Percentiles rank a stretch among this genome's conserved stretches.
Conservation (phyloP, 2,888 invertebrate species). For the Belgica antarctica region DNA sequence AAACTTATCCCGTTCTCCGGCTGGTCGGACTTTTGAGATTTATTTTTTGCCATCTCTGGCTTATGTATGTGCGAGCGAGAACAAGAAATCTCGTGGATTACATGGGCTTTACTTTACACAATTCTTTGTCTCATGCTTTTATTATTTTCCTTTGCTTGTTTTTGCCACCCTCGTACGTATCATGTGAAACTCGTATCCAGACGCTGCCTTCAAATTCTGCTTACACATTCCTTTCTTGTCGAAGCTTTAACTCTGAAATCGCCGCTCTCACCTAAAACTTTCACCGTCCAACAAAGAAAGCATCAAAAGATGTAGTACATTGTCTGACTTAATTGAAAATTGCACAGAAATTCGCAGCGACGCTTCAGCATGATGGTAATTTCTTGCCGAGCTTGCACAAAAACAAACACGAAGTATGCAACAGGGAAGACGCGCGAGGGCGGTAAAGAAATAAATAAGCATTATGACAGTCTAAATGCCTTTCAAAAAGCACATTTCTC, state of each 20-base stretch:
- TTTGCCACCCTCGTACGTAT: neutral
- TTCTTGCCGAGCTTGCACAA: too few relatives aligned
- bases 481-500: neutral
- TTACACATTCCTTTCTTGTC: neutral
- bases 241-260: neutral
- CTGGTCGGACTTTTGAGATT: conserved; percentile 21
- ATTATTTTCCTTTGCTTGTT: neutral
- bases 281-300: neutral
- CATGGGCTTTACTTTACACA: neutral
- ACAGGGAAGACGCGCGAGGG: too few relatives aligned
- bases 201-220: neutral
- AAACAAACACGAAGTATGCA: too few relatives aligned
- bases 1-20: conserved; percentile 11
- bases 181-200: neutral
- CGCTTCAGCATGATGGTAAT: too few relatives aligned
- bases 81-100: conserved; percentile 22
- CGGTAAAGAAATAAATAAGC: neutral
- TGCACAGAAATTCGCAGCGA: too few relatives aligned
- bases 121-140: neutral
- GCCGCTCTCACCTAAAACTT: neutral
- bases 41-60: conserved; percentile 10
- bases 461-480: conserved; percentile 4
- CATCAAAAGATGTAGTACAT: too few relatives aligned
- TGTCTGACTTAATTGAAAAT: too few relatives aligned
- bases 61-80: conserved; percentile 1